Conservation (phyloP, 2,888 invertebrate species). For the Chelonus formosanus region DNA sequence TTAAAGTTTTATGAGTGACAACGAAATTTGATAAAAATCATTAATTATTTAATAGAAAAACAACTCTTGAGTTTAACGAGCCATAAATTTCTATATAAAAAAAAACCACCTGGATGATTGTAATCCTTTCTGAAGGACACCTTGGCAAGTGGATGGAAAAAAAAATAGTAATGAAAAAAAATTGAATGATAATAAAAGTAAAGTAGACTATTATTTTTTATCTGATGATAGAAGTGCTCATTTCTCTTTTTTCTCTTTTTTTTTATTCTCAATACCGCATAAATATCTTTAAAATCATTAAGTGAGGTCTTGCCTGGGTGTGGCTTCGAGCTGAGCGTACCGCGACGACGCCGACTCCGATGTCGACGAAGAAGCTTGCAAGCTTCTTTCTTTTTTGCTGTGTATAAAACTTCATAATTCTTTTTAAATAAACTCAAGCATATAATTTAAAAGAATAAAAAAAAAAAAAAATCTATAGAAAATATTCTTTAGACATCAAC, state of each 20-base stretch:
- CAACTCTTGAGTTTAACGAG: conserved; percentile 18
- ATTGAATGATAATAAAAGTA: not conserved
- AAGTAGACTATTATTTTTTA: not conserved
- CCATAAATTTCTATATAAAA: conserved; percentile 19
- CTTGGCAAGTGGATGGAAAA: conserved; percentile 3
- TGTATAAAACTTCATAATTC: not conserved
- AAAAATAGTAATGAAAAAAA: not conserved
- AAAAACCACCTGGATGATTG: conserved; percentile 24
- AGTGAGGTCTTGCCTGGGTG: conserved; percentile 38
- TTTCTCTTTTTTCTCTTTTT: too few relatives aligned
- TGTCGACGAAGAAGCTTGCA: conserved; percentile 30
- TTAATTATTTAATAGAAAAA: conserved; percentile 20
- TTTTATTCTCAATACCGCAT: not conserved
- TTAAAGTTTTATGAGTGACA: not conserved
- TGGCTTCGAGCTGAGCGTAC: conserved; percentile 38
- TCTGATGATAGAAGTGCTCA: too few relatives aligned
- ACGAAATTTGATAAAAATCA: conserved; percentile 16
- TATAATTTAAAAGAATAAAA: conserved; percentile 6
- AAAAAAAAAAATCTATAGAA: conserved; percentile 1
- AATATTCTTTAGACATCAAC: conserved; percentile 2
- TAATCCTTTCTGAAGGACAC: not conserved
- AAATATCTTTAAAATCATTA: conserved; percentile 28
- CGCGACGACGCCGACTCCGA: conserved; percentile 39
- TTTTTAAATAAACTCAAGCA: not conserved
- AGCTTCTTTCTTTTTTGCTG: conserved; percentile 4